Evolutionary conservation across 53 echinoderm and acorn worm genomes (phyloP).

Genomic region (Apostichopus leukothele): DNA sequence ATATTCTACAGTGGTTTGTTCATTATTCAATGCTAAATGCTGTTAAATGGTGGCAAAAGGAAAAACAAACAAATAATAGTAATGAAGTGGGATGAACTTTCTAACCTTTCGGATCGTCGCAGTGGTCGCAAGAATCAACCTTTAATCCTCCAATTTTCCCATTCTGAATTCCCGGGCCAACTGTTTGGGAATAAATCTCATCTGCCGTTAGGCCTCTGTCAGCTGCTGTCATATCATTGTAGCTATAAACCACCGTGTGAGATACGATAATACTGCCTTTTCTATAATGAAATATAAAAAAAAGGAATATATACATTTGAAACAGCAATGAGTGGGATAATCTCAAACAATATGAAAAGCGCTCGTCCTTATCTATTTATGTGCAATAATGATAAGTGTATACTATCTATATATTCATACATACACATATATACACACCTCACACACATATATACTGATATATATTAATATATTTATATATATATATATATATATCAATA

Average conservation of each 20-base stretch:
- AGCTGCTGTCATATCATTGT: conserved; percentile 2
- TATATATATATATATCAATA: too few relatives aligned
- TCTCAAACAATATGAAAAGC: too few relatives aligned
- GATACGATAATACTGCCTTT: conserved; percentile 6
- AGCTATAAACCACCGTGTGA: neutral
- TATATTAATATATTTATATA: too few relatives aligned
- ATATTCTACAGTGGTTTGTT: neutral
- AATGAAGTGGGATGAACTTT: neutral
- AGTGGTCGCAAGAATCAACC: neutral
- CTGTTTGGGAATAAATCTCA: neutral
- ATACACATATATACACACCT: too few relatives aligned
- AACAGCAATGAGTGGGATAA: too few relatives aligned
- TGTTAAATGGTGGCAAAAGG: neutral
- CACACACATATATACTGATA: too few relatives aligned
- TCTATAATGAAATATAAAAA: neutral
- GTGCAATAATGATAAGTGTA: too few relatives aligned
- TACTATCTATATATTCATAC: too few relatives aligned
- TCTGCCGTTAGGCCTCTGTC: conserved; percentile 1
- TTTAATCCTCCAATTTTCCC: neutral
- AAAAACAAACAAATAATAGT: too few relatives aligned
- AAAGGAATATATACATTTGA: too few relatives aligned
- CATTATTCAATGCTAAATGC: neutral
- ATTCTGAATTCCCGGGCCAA: neutral
- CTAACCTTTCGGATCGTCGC: conserved; percentile 6
- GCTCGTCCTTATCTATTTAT: too few relatives aligned